Evolutionary conservation across 2,113 vertebrate species (phyloP).

Genomic region (Pampusana beccarii): DNA sequence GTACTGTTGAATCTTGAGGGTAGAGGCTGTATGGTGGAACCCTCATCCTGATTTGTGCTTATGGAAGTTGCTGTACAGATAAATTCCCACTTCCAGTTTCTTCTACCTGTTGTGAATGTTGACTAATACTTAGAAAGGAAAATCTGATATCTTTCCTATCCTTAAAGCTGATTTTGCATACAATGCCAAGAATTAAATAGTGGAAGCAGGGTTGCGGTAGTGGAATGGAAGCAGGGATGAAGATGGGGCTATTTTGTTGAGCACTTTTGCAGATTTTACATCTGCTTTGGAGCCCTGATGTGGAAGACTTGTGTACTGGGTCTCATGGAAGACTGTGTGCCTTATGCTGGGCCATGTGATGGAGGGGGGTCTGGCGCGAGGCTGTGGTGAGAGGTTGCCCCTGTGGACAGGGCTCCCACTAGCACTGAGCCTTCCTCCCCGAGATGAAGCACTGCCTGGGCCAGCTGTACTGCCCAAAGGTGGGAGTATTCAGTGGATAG

Average conservation of each 20-base stretch:
- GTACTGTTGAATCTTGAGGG: background rate
- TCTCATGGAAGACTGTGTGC: background rate
- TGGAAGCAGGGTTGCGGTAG: background rate
- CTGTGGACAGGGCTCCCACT: background rate
- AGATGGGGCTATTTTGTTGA: accelerated
- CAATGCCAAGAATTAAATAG: background rate
- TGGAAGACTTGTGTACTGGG: background rate
- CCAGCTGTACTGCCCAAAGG: background rate
- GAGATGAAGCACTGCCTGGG: background rate
- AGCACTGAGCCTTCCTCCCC: background rate
- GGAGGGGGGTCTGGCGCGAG: accelerated
- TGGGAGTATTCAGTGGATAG: background rate
- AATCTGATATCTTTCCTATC: accelerated
- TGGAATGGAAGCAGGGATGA: background rate
- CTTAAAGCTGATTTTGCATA: background rate
- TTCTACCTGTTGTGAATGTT: background rate
- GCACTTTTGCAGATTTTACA: background rate
- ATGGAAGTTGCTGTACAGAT: background rate
- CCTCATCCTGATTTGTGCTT: background rate
- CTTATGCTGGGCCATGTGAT: accelerated
- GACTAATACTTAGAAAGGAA: background rate
- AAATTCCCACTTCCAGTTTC: background rate
- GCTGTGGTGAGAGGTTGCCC: background rate
- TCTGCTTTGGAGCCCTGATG: background rate
- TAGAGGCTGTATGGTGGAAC: background rate